A percentile compares a stretch with the other conserved stretches of the same genome.
Evolutionary conservation across 2,113 vertebrate genomes (phyloP).

Genomic region (Stigmatopora argus): DNA sequence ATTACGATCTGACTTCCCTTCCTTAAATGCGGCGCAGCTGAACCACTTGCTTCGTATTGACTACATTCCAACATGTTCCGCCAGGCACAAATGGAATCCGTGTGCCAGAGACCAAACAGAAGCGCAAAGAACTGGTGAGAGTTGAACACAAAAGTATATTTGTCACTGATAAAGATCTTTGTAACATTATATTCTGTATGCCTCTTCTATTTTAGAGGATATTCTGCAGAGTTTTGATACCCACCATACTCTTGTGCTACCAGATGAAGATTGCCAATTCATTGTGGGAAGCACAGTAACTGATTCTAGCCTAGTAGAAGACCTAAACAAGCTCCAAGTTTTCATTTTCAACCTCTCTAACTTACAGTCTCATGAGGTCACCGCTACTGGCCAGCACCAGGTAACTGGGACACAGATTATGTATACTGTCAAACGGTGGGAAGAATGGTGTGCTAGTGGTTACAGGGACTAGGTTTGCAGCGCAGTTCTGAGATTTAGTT

Average conservation of each 20-base stretch:
- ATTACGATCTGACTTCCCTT: slow-evolving; percentile 59
- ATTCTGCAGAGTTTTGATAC: slow-evolving; percentile 73
- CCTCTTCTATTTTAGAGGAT: slow-evolving; percentile 45
- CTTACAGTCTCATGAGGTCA: background rate
- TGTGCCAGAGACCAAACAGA: slow-evolving; percentile 44
- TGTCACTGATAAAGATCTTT: background rate
- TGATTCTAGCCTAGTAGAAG: slow-evolving; percentile 42
- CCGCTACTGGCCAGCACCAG: slow-evolving; percentile 14
- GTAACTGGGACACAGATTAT: slow-evolving; percentile 18
- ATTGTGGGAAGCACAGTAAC: slow-evolving; percentile 40
- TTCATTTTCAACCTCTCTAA: slow-evolving; percentile 30
- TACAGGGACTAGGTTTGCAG: background rate
- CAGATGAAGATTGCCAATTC: slow-evolving; percentile 58
- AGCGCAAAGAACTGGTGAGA: slow-evolving; percentile 60
- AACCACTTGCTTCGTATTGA: slow-evolving; percentile 73
- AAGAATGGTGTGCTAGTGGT: background rate
- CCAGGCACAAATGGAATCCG: slow-evolving; percentile 62
- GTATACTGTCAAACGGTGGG: background rate
- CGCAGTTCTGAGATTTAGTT: background rate
- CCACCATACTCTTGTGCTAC: slow-evolving; percentile 72
- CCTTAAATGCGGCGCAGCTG: slow-evolving; percentile 68
- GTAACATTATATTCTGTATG: background rate
- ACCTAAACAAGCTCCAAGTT: slow-evolving; percentile 51
- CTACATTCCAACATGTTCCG: slow-evolving; percentile 60
- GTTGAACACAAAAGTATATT: background rate